Percentiles rank a stretch among this genome's conserved stretches.
Conservation (phyloP, 2,797 vertebrate genomes). For the Sebastes jordani region DNA sequence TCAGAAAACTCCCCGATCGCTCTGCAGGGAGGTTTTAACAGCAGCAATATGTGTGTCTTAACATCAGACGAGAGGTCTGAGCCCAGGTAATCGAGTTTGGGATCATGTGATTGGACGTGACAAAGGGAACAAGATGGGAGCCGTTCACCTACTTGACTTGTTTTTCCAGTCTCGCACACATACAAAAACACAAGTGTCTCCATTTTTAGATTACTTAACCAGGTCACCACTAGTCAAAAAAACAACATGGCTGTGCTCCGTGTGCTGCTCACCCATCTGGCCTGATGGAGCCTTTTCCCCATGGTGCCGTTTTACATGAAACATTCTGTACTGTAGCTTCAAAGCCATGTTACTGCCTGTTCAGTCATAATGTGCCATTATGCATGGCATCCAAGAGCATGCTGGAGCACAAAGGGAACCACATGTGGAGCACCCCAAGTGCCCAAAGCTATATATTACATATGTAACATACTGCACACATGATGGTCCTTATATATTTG, state of each 20-base stretch:
- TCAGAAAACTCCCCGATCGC: constrained; percentile 22
- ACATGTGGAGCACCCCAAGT: constrained; percentile 68
- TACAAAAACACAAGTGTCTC: not conserved
- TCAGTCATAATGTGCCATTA: constrained; percentile 75
- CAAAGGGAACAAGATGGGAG: constrained; percentile 29
- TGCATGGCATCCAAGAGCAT: constrained; percentile 66
- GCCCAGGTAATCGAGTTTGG: constrained; percentile 65
- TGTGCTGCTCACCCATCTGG: constrained; percentile 51
- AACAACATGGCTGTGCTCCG: constrained; percentile 26
- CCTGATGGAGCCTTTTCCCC: constrained; percentile 45
- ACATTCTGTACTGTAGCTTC: constrained; percentile 61
- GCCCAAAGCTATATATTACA: constrained; percentile 72
- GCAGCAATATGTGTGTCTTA: constrained; percentile 42
- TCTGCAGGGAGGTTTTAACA: constrained; percentile 26
- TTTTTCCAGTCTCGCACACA: not conserved
- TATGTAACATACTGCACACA: constrained; percentile 64
- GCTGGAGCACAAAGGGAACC: constrained; percentile 68
- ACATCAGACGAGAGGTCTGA: constrained; percentile 59
- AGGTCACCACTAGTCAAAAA: constrained; percentile 20
- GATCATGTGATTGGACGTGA: constrained; percentile 67
- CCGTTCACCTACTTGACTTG: constrained; percentile 10
- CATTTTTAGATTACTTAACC: constrained; percentile 26
- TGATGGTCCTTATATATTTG: constrained; percentile 1
- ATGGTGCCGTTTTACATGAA: constrained; percentile 59
- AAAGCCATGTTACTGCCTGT: constrained; percentile 72